A percentile compares a stretch with the other conserved stretches of the same genome.
Evolutionary conservation across 1,140 invertebrate species (phyloP).

Genomic region (Gonioctena quinquepunctata): DNA sequence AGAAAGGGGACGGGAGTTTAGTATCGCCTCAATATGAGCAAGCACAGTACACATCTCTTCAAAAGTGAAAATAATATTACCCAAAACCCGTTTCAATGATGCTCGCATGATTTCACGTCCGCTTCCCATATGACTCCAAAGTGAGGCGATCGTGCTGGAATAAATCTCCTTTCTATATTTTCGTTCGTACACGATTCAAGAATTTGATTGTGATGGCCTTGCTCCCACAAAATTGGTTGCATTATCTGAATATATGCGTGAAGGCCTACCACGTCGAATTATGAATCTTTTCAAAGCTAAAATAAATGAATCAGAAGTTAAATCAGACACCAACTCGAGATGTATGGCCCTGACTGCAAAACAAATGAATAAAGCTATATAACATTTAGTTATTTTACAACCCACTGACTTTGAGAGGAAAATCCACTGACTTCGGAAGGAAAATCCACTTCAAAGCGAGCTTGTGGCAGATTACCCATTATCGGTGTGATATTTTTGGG

Average conservation of each 20-base stretch:
- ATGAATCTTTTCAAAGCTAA: slow-evolving; percentile 51
- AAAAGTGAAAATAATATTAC: slow-evolving; percentile 39
- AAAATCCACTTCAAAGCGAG: background rate
- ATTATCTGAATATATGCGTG: slow-evolving; percentile 24
- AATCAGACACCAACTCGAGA: slow-evolving; percentile 48
- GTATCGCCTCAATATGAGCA: slow-evolving; percentile 32
- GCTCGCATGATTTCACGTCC: slow-evolving; percentile 19
- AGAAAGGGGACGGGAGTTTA: slow-evolving; percentile 48
- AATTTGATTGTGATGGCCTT: background rate
- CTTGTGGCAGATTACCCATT: background rate
- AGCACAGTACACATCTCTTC: slow-evolving; percentile 37
- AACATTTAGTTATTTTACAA: slow-evolving; percentile 37
- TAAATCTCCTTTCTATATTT: slow-evolving; percentile 36
- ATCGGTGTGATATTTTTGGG: background rate
- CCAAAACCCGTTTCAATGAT: slow-evolving; percentile 30
- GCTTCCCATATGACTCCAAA: slow-evolving; percentile 40
- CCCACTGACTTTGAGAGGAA: slow-evolving; percentile 43
- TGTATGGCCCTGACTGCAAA: slow-evolving; percentile 52
- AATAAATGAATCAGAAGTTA: slow-evolving; percentile 51
- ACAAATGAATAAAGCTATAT: slow-evolving; percentile 52
- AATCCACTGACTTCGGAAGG: background rate
- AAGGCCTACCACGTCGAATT: slow-evolving; percentile 41
- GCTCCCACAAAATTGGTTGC: slow-evolving; percentile 32
- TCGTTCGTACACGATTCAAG: background rate
- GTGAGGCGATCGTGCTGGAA: slow-evolving; percentile 35